A percentile compares a stretch with the other conserved stretches of the same genome.
These are phyloP conservation scores for Empidonax traillii DNA, from an alignment of 2,113 vertebrate species.

Conservation along the genomic window DNA sequence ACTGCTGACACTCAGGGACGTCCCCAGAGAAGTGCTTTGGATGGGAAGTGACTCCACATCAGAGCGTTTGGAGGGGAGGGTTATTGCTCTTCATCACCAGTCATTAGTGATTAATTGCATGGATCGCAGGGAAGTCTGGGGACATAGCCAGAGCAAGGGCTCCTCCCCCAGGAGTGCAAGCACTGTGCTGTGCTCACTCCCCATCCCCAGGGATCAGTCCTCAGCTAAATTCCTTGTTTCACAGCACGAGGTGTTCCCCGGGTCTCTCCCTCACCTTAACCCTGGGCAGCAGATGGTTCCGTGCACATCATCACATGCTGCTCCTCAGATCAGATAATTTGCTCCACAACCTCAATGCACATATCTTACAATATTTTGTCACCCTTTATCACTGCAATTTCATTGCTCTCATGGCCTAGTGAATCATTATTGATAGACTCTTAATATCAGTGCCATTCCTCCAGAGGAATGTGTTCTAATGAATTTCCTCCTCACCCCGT, in stretches of 20 bases:
- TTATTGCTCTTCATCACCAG: not conserved
- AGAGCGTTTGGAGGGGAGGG: not conserved
- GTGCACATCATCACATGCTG: not conserved
- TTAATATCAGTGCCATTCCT: conserved; percentile 33
- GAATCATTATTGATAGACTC: conserved; percentile 57
- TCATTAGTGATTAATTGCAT: not conserved
- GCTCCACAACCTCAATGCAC: not conserved
- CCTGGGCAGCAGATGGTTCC: conserved; percentile 6
- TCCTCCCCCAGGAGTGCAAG: not conserved
- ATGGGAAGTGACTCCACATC: not conserved
- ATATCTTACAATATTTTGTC: conserved; percentile 42
- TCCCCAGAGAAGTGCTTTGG: not conserved
- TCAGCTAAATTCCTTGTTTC: not conserved
- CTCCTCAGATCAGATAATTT: conserved; percentile 24
- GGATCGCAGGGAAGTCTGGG: not conserved
- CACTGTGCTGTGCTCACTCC: not conserved
- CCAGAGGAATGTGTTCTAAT: not conserved
- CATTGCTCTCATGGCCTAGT: conserved; percentile 22
- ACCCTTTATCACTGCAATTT: conserved; percentile 51
- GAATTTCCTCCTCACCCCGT: not conserved
- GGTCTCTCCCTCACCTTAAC: not conserved
- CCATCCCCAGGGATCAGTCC: not conserved
- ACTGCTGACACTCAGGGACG: not conserved
- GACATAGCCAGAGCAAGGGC: not conserved
- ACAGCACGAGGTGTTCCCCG: not conserved